These are phyloP conservation scores for Electrona antarctica DNA, from an alignment of 2,113 vertebrate genomes.

Conservation along the genomic window DNA sequence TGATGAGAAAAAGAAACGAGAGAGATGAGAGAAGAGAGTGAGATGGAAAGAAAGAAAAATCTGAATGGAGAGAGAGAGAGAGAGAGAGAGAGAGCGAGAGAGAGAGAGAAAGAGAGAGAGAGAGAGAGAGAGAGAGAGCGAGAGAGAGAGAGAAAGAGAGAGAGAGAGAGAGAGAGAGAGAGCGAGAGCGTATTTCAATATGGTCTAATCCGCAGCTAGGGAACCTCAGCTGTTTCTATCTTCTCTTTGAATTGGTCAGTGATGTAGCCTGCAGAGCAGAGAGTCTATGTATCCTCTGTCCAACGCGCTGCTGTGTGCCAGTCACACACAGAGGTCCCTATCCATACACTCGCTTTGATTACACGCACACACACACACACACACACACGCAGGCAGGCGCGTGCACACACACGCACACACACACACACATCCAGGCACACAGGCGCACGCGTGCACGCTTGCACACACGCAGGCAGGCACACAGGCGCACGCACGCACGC, in stretches of 20 bases:
- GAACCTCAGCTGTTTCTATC: conserved; percentile 30
- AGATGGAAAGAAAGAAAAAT: conserved; percentile 11
- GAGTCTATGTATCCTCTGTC: conserved; percentile 56
- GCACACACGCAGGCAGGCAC: conserved; percentile 1
- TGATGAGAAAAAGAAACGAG: conserved; percentile 5
- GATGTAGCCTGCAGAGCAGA: conserved; percentile 38
- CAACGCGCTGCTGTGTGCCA: conserved; percentile 49
- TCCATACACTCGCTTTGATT: neutral
- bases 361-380: conserved; percentile 13
- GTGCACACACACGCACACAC: conserved; percentile 9
- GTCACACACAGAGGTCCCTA: conserved; percentile 45
- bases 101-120: conserved; percentile 5
- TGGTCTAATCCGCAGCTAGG: conserved; percentile 49
- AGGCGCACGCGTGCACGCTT: too few relatives aligned
- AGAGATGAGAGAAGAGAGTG: conserved; percentile 1
- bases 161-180: conserved; percentile 19
- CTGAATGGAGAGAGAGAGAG: conserved; percentile 40
- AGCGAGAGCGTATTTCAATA: conserved; percentile 61
- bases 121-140: conserved; percentile 17
- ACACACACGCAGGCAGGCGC: conserved; percentile 6
- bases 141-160: conserved; percentile 44
- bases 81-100: conserved; percentile 29
- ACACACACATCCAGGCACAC: conserved; percentile 20
- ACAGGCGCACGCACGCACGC: conserved; percentile 23
- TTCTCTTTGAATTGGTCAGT: conserved; percentile 42